Percentiles rank a stretch among this genome's conserved stretches.
phyloP scores from a whole-genome alignment of 37 sponge, comb jelly and placozoan genomes.

The Dysidea cf. avara region DNA sequence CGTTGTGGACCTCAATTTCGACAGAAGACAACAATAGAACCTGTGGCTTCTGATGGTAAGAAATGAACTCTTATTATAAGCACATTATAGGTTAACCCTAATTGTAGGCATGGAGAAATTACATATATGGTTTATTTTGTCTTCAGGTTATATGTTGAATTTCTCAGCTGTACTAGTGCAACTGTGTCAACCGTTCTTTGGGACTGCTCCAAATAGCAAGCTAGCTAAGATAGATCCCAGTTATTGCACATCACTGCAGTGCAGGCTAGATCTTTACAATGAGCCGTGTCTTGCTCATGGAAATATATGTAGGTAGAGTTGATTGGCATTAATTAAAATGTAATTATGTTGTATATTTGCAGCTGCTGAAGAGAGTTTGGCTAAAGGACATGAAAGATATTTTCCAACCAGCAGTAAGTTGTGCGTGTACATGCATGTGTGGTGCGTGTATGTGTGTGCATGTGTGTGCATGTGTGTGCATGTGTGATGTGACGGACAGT shows the following conservation, averaged over 20 bases:
- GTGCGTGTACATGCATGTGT: too few relatives aligned
- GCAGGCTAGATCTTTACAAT: slow-evolving; percentile 60
- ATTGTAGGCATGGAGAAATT: not conserved
- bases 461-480: too few relatives aligned
- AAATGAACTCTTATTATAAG: not conserved
- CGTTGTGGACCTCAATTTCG: slow-evolving; percentile 59
- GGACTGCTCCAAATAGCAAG: slow-evolving; percentile 45
- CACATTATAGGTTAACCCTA: not conserved
- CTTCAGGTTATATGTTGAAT: slow-evolving; percentile 72
- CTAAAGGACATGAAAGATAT: not conserved
- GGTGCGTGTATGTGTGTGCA: too few relatives aligned
- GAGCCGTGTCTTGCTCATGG: slow-evolving; percentile 74
- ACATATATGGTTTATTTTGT: not conserved
- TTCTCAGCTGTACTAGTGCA: slow-evolving; percentile 76
- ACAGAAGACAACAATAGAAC: slow-evolving; percentile 4
- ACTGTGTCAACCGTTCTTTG: slow-evolving; percentile 78
- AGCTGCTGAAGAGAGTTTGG: slow-evolving; percentile 7
- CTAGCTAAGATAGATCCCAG: slow-evolving; percentile 46
- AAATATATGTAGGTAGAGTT: too few relatives aligned
- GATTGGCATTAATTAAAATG: slow-evolving; percentile 6
- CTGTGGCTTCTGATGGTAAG: slow-evolving; percentile 60
- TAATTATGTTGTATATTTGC: not conserved
- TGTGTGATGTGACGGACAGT: too few relatives aligned
- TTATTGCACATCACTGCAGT: slow-evolving; percentile 52
- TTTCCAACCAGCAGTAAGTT: not conserved